These are phyloP conservation scores for Nemopilema nomurai DNA, from an alignment of 30 jellyfish, hydroid and myxozoan genomes.

Conservation along the genomic window DNA sequence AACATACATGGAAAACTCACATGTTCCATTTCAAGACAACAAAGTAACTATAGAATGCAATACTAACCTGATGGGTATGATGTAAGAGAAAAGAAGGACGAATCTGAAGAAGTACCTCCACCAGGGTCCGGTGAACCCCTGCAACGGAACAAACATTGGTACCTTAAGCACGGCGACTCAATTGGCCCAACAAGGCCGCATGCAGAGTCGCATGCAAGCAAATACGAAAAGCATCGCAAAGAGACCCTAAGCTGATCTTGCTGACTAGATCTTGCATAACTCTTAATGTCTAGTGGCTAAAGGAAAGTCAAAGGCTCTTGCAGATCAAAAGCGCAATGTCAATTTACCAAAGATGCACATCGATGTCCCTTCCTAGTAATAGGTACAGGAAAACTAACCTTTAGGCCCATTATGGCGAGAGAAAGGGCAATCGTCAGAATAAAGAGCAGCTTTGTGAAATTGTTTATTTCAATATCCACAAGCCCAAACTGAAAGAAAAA, in stretches of 20 bases:
- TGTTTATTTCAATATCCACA: slow-evolving; percentile 81
- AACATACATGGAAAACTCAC: background rate
- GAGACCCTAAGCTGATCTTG: no score
- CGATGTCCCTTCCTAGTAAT: no score
- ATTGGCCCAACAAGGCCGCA: background rate
- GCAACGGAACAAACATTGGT: no score
- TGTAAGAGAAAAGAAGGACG: slow-evolving; percentile 83
- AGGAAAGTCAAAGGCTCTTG: no score
- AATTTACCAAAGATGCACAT: no score
- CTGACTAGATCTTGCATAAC: no score
- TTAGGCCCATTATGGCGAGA: slow-evolving; percentile 77
- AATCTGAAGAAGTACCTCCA: slow-evolving; percentile 85
- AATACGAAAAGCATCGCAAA: no score
- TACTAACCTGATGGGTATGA: slow-evolving; percentile 93
- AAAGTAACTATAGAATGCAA: no score
- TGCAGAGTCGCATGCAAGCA: no score
- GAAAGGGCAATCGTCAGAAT: slow-evolving; percentile 71
- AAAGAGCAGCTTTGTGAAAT: slow-evolving; percentile 83
- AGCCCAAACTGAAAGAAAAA: slow-evolving; percentile 78
- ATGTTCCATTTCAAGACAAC: no score
- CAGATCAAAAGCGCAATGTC: no score
- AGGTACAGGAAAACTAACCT: slow-evolving; percentile 50
- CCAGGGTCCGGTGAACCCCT: slow-evolving; percentile 98
- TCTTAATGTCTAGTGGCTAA: no score
- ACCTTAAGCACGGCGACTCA: background rate